Conservation (phyloP, 2,797 vertebrate species). For the Oryzias sinensis region DNA sequence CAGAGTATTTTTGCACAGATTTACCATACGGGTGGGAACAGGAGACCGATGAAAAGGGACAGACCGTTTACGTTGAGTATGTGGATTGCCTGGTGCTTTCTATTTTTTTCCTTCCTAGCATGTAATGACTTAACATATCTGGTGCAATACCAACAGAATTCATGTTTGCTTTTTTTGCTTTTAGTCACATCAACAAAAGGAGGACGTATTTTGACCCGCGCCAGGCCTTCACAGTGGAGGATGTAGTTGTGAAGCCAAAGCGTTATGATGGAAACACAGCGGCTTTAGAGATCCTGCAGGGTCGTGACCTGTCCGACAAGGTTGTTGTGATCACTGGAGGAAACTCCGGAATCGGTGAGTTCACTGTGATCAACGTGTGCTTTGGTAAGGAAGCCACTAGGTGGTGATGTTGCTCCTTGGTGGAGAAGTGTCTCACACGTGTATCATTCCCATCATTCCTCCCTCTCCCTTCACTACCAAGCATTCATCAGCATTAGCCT, state of each 20-base stretch:
- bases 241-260: constrained; percentile 86
- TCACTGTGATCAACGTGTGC: constrained; percentile 4
- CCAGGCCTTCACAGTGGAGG: constrained; percentile 94
- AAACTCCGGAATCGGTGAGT: constrained; percentile 94
- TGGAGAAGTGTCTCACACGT: constrained; percentile 1
- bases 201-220: constrained; percentile 95
- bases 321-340: constrained; percentile 89
- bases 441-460: constrained; percentile 17
- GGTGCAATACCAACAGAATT: no score
- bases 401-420: constrained; percentile 51
- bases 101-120: not conserved
- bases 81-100: constrained; percentile 56
- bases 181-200: constrained; percentile 96
- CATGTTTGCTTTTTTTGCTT: constrained; percentile 6
- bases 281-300: constrained; percentile 93
- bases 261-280: constrained; percentile 91
- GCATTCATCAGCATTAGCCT: constrained; percentile 74
- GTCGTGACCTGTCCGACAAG: constrained; percentile 87
- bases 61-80: constrained; percentile 95
- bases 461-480: constrained; percentile 45
- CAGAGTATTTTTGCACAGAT: constrained; percentile 73
- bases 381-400: constrained; percentile 52
- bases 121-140: no score
- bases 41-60: constrained; percentile 92
- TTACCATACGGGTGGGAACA: constrained; percentile 98